Evolutionary conservation across 2,113 vertebrate genomes (phyloP).

Genomic region (Nycticebus coucang): DNA sequence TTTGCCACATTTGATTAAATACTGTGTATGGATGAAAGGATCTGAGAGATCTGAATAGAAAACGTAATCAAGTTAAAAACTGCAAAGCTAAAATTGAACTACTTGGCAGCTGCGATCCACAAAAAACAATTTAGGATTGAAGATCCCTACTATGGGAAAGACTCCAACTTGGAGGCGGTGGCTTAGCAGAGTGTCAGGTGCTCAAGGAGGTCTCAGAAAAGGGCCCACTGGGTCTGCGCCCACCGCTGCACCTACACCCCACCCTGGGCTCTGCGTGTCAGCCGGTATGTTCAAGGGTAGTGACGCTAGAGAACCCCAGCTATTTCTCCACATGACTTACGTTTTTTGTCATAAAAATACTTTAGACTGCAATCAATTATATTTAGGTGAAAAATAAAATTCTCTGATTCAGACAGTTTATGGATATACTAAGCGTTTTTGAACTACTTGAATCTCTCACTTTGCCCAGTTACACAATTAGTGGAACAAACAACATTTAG

Average conservation of each 20-base stretch:
- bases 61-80: too few relatives aligned
- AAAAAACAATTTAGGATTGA: slow-evolving; percentile 86
- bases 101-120: too few relatives aligned
- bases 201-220: slow-evolving; percentile 90
- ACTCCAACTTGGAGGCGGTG: slow-evolving; percentile 91
- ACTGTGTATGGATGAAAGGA: too few relatives aligned
- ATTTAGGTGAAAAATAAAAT: slow-evolving; percentile 22
- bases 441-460: not conserved
- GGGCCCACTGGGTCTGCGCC: slow-evolving; percentile 64
- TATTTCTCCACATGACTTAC: not conserved
- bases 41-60: too few relatives aligned
- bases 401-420: not conserved
- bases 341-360: not conserved
- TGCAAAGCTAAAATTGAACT: too few relatives aligned
- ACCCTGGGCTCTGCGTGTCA: not conserved
- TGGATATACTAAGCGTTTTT: not conserved
- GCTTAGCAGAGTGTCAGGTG: slow-evolving; percentile 91
- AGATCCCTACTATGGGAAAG: slow-evolving; percentile 92
- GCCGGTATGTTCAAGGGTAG: not conserved
- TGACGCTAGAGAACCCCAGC: not conserved
- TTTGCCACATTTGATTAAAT: too few relatives aligned
- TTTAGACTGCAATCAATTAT: not conserved
- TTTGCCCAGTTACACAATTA: not conserved
- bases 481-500: not conserved
- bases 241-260: slow-evolving; percentile 34